Base-by-base conservation (phyloP, 2,113 vertebrate genomes). In the Furnarius figulus region DNA sequence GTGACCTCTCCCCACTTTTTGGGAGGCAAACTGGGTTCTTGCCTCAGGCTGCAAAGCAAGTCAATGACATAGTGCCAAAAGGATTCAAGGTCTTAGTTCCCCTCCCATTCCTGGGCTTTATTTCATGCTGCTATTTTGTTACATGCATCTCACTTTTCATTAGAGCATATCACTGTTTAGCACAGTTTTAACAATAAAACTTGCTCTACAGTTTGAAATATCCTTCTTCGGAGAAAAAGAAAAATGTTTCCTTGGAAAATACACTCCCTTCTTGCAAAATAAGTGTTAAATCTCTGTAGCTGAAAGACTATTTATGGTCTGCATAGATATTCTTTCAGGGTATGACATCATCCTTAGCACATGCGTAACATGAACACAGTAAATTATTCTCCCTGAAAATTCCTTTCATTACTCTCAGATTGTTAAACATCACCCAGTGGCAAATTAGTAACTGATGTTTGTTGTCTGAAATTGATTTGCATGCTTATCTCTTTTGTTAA, bases 361-460 rank as follows among this genome's bases (percentile, higher is more conserved):
- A 68, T 7, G 10, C 53, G 42, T 39, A 66, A n/a, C n/a, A n/a
- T n/a, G 58, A 89, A 96, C 14, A 68, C 6, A 83, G 21, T 80
- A 81, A 88, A 92, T 92, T 91, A 75, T 82, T 85, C 58, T 94
- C 66, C 65, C 62, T 93, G 80, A 94, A 95, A 91, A 91, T 76
- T 87, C 56, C 30, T 90, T 95, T 89, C 62, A 92, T 95, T 96
- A 56, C 71, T 72, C 44, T 91, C 40, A 89, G 56, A 87, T 50
- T 93, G 78, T 91, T 87, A 79, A 94, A 73, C 71, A 79, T 89
- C 86, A 91, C 59, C 79, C 82, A 76, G 56, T 95, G 66, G 87
- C 91, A 95, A 95, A 95, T 33, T 52, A 70, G 73, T 76, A 85
- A 91, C 66, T 87, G 81, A 84, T 62, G 31, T 53, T 58, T 73